A percentile compares a stretch with the other conserved stretches of the same genome.
These are phyloP conservation scores for Paradisaea rubra DNA, from an alignment of 2,113 vertebrate species.

Conservation along the genomic window DNA sequence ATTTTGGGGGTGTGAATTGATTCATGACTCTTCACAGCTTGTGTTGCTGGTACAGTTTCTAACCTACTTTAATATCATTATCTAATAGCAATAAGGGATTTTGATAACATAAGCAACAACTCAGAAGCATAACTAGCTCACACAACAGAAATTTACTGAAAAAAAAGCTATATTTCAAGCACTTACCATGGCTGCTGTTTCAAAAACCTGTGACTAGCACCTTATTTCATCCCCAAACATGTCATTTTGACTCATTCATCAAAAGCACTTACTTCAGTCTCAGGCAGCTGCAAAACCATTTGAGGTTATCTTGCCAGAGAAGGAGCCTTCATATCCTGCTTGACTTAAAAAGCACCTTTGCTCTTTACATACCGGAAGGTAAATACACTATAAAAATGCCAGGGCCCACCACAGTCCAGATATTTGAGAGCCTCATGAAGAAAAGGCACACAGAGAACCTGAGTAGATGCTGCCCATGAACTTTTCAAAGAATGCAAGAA, in stretches of 20 bases:
- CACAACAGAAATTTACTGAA: background rate
- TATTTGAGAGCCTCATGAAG: constrained; percentile 33
- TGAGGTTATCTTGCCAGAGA: constrained; percentile 36
- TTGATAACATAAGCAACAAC: background rate
- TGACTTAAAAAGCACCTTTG: constrained; percentile 30
- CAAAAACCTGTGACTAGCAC: background rate
- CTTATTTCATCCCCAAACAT: constrained; percentile 15
- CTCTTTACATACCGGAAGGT: constrained; percentile 30
- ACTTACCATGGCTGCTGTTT: background rate
- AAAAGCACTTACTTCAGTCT: constrained; percentile 31
- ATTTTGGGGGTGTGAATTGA: constrained; percentile 2
- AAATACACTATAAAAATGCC: constrained; percentile 41
- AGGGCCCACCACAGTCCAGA: constrained; percentile 19
- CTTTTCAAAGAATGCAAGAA: constrained; percentile 40
- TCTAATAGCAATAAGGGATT: background rate
- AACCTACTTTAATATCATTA: background rate
- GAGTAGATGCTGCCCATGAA: background rate
- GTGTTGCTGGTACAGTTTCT: background rate
- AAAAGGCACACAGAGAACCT: background rate
- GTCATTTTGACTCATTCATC: constrained; percentile 19
- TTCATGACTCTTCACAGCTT: background rate
- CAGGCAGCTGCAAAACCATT: constrained; percentile 24
- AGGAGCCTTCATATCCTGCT: constrained; percentile 33
- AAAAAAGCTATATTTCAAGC: background rate
- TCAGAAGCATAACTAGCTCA: background rate